Evolutionary conservation across 2,888 invertebrate species (phyloP), one percentile per base, ranked within the genome.

Genomic region (Chaitophorus viminalis): DNA sequence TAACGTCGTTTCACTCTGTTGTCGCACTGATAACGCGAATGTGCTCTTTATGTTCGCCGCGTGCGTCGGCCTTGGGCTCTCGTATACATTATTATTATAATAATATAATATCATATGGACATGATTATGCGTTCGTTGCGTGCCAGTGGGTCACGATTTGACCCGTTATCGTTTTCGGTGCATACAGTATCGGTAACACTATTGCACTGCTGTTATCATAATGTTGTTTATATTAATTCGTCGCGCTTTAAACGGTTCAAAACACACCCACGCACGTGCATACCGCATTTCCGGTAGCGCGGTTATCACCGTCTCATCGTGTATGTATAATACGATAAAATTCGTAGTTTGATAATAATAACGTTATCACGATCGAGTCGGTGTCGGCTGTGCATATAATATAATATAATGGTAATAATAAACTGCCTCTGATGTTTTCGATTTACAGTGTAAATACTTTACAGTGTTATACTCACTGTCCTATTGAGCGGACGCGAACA

Each of bases 91-190:
- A n/a, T n/a, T n/a, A n/a, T n/a, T n/a, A n/a, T n/a, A n/a, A n/a
- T n/a, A n/a, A n/a, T n/a, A n/a, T n/a, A n/a, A n/a, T n/a, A n/a
- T n/a, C n/a, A 52, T 52, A 39, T 39, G 36, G 39, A 39, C 11
- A 14, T 29, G 39, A 39, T 11, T 5, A 6, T 21, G 21, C 17
- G 8, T 33, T 18, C 1, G 60, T 25, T 25, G 29, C 68, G 46
- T 52, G 72, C 65, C 68, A 82, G 25, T 82, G 52, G 70, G 82
- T 82, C 82, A 82, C 72, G 82, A 33, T 52, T 33, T 72, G 82
- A 82, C 72, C 82, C n/a, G 82, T 46, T 70, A 65, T 78, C 78
- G 78, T 65, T 29, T 31, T 70, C 70, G 70, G 29, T 70, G 29
- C 21, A 33, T 72, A 36, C 21, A 2, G 65, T 65, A 25, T 2